A percentile compares a stretch with the other conserved stretches of the same genome.
Conservation (phyloP, 1,140 invertebrate species). For the Drosophila yakuba region DNA sequence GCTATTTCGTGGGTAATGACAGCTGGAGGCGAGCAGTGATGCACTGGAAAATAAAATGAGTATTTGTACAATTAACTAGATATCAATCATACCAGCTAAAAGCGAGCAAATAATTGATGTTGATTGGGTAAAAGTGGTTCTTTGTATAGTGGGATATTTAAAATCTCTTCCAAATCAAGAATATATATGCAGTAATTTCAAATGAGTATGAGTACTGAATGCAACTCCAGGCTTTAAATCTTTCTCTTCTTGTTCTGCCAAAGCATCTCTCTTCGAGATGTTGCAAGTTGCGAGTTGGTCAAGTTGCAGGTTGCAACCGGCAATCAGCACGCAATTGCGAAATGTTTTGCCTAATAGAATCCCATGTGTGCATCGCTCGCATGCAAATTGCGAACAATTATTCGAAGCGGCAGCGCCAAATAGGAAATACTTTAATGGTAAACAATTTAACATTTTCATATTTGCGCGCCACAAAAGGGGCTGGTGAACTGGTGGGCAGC, state of each 20-base stretch:
- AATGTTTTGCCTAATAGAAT: conserved; percentile 80
- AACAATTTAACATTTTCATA: conserved; percentile 44
- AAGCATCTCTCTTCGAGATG: neutral
- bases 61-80: too few species aligned
- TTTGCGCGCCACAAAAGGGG: neutral
- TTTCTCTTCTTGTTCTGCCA: neutral
- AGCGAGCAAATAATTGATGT: too few species aligned
- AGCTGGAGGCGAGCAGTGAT: neutral
- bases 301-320: conserved; percentile 40
- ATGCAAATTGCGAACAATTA: conserved; percentile 73
- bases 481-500: conserved; percentile 2
- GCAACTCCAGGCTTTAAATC: neutral
- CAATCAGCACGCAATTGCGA: conserved; percentile 81
- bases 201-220: too few species aligned
- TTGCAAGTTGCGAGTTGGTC: conserved; percentile 3
- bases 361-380: conserved; percentile 67
- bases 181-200: too few species aligned
- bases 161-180: too few species aligned
- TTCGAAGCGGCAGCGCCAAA: conserved; percentile 12
- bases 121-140: too few species aligned
- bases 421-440: conserved; percentile 38
- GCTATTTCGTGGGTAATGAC: neutral
- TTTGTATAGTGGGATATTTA: too few species aligned
- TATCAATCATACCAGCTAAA: too few species aligned
- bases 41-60: too few species aligned